Base-by-base conservation (phyloP, 2,888 invertebrate species). In the Aphelenchoides bicaudatus region DNA sequence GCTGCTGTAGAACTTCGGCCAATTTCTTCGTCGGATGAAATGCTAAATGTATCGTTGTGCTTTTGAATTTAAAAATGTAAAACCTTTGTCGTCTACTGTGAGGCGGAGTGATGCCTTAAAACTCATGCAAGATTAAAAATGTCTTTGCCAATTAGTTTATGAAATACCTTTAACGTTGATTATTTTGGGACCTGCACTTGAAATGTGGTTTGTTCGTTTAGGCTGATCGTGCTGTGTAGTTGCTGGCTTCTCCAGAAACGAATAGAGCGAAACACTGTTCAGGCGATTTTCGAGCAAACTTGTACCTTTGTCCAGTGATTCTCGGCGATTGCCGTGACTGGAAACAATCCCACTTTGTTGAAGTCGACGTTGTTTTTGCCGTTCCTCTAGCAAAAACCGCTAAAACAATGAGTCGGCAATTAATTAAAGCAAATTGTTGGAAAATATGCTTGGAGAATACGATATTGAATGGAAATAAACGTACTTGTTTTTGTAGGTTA, bases 351-450 rank as follows among this genome's bases (percentile, higher is more conserved):
- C 65, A 16, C 65, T 69, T 19, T 63, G 52, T 34, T 61, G 66
- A 39, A 61, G 48, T 2, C 75, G 66, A 27, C 74, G 72, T 46
- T 70, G 67, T 2, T 68, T 61, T 56, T 78, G 76, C 47, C 70
- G 73, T 46, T 76, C 71, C 56, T 77, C 76, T n/a, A 78, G 66
- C 55, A 78, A 61, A 52, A 66, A 63, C 13, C 75, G 59, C 70
- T 75, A 54, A 56, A 74, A 58, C 13, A 10, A 34, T 13, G 31
- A 10, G 48, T 23, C 16, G 23, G 43, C 5, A 50, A 37, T 3
- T 37, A 43, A 43, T 34, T 34, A 34, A n/a, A 34, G 34, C 10
- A 48, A 2, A 30, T 3, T 19, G 2, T 1, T 19, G 34, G 16
- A 13, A 19, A 34, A 34, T 27, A 30, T 6, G 30, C n/a, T 30